phyloP scores from a whole-genome alignment of 2,888 invertebrate species.

The Margaritifera margaritifera region DNA sequence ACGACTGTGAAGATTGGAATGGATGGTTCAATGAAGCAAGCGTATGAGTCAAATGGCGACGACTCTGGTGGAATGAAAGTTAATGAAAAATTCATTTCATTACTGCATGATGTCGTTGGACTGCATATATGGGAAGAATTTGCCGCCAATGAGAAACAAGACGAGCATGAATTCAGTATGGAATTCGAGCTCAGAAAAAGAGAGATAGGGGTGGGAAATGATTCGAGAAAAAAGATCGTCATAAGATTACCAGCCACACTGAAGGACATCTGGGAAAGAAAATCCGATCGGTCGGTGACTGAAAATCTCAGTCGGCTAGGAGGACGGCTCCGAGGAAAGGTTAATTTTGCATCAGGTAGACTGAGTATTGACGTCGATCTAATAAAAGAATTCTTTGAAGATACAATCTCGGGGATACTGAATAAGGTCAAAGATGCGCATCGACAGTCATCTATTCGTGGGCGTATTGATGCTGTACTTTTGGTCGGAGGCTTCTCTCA shows the following conservation, averaged over 20 bases:
- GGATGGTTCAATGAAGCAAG: no score
- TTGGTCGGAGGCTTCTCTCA: slow-evolving; percentile 26
- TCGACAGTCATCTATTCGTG: slow-evolving; percentile 1
- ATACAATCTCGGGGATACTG: slow-evolving; percentile 14
- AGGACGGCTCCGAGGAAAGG: neutral
- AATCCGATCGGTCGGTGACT: slow-evolving; percentile 1
- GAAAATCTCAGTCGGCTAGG: neutral
- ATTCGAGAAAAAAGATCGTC: neutral
- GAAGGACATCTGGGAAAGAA: slow-evolving; percentile 13
- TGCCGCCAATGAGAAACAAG: no score
- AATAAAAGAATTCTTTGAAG: slow-evolving; percentile 13
- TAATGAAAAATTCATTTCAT: no score
- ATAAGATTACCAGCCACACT: slow-evolving; percentile 10
- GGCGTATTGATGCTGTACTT: slow-evolving; percentile 21
- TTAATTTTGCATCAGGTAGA: slow-evolving; percentile 11
- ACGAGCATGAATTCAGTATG: no score
- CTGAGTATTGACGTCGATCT: slow-evolving; percentile 9
- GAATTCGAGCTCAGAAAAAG: no score
- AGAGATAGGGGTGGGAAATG: no score
- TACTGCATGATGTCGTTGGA: no score
- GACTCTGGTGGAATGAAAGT: no score
- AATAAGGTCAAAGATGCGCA: slow-evolving; percentile 10
- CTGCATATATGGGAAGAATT: no score
- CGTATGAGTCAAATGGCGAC: no score
- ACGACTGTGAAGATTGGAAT: no score